Percentiles rank a stretch among this genome's conserved stretches.
Conservation (phyloP, 1,140 invertebrate genomes). For the Chelonus insularis region DNA sequence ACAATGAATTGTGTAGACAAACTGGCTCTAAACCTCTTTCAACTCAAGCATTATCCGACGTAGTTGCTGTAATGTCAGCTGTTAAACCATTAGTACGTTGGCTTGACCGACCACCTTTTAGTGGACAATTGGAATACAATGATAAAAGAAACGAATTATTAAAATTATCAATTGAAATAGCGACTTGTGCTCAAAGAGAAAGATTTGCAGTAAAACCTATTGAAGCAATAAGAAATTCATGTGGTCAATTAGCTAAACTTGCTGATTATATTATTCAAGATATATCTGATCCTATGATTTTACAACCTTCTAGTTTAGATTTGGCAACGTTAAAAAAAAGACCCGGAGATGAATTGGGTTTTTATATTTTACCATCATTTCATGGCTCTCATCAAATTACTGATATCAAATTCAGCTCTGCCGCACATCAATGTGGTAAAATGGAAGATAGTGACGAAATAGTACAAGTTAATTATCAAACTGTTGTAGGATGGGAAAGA, state of each 20-base stretch:
- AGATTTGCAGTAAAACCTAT: constrained; percentile 82
- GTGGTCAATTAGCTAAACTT: constrained; percentile 71
- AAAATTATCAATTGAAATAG: constrained; percentile 80
- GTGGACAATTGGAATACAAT: constrained; percentile 70
- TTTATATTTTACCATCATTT: constrained; percentile 82
- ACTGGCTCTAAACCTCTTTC: constrained; percentile 71
- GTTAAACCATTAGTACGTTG: constrained; percentile 88
- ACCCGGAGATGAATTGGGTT: constrained; percentile 76
- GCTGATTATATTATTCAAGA: constrained; percentile 89
- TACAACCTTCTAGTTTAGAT: constrained; percentile 86
- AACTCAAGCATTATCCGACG: constrained; percentile 79
- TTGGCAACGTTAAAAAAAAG: constrained; percentile 84
- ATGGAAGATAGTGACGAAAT: constrained; percentile 93
- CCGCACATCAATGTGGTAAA: constrained; percentile 83
- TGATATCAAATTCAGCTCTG: constrained; percentile 82
- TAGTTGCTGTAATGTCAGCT: constrained; percentile 77
- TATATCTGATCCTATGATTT: constrained; percentile 81
- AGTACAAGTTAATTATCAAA: constrained; percentile 89
- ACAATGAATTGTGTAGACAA: constrained; percentile 69
- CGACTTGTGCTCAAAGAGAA: constrained; percentile 83
- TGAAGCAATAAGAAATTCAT: constrained; percentile 71
- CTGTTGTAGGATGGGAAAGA: constrained; percentile 86
- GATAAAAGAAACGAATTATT: constrained; percentile 72
- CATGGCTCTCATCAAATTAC: constrained; percentile 85
- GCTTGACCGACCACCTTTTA: constrained; percentile 79